phyloP scores from a whole-genome alignment of 2,113 vertebrate genomes.

The Oreochromis spilurus region DNA sequence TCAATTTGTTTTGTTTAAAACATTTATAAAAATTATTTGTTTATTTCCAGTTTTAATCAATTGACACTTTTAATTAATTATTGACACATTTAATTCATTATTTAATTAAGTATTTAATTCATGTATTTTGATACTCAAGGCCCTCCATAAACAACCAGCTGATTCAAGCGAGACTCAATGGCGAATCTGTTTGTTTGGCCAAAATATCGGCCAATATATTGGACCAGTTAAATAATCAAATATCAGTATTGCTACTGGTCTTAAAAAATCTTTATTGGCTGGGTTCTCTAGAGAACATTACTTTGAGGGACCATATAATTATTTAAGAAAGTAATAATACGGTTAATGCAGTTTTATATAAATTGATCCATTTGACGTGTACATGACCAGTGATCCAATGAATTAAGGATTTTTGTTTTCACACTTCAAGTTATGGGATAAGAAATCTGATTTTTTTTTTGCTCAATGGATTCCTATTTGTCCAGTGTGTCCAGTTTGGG shows the following conservation, averaged over 20 bases:
- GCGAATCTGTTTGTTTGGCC: not conserved
- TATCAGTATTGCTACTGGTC: not conserved
- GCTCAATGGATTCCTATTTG: not conserved
- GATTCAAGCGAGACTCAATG: not conserved
- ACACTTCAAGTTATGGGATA: not conserved
- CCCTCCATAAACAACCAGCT: not conserved
- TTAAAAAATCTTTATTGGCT: not conserved
- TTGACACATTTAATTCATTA: not conserved
- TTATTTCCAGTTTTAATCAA: not conserved
- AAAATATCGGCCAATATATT: not conserved
- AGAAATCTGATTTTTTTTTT: not conserved
- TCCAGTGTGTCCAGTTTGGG: not conserved
- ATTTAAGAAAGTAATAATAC: not conserved
- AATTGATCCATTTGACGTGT: not conserved
- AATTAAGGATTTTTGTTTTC: not conserved
- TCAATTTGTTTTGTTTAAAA: not conserved
- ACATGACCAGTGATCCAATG: not conserved
- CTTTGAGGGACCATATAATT: not conserved
- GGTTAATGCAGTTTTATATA: not conserved
- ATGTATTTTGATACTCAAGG: not conserved
- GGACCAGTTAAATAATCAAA: not conserved
- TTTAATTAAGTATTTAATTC: not conserved
- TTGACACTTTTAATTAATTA: not conserved
- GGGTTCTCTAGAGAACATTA: not conserved
- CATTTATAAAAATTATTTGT: not conserved